Evolutionary conservation across 2,888 invertebrate genomes (phyloP), one percentile per base, ranked within the genome.

Genomic region (Dexiosoma caninum): DNA sequence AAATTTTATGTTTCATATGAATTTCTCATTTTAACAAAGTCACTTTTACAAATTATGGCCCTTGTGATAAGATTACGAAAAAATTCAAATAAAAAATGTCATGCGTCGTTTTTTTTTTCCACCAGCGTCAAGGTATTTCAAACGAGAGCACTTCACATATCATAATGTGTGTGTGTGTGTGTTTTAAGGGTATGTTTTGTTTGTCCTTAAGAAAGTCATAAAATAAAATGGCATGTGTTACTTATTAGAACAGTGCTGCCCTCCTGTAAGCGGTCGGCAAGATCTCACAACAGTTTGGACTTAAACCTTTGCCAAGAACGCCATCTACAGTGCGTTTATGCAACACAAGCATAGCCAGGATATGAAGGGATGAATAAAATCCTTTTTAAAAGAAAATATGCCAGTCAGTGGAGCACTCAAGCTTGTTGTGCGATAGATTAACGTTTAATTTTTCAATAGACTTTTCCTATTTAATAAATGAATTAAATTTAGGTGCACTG

Each of bases 41-140:
- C 83, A 81, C 62, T 74, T 84, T 81, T 82, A 85, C 84, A 85
- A 87, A 85, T 87, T 87, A 87, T 87, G 84, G 81, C 83, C 78
- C 78, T 84, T 19, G 74, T 83, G 87, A 87, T 87, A 85, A 87
- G 87, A 87, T 87, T 70, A 57, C 30, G 67, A 57, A 30, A 53
- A 49, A 44, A 46, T 19, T 12, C 70, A 35, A 60, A 71, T 30
- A 19, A 59, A n/a, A n/a, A 66, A 66, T 79, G 66, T 66, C 79
- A 60, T 74, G 6, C 1, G n/a, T 32, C 2, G 9, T 44, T 46
- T 46, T 4, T 46, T 44, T 23, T 30, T 30, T 30, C n/a, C 6
- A 16, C n/a, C n/a, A n/a, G n/a, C n/a, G n/a, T 44, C 9, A 16
- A 37, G 35, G 16, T 37, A 49, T 59, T 51, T 62, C 9, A 37